Evolutionary conservation across 2,888 invertebrate species (phyloP).

Genomic region (Pterostichus niger): DNA sequence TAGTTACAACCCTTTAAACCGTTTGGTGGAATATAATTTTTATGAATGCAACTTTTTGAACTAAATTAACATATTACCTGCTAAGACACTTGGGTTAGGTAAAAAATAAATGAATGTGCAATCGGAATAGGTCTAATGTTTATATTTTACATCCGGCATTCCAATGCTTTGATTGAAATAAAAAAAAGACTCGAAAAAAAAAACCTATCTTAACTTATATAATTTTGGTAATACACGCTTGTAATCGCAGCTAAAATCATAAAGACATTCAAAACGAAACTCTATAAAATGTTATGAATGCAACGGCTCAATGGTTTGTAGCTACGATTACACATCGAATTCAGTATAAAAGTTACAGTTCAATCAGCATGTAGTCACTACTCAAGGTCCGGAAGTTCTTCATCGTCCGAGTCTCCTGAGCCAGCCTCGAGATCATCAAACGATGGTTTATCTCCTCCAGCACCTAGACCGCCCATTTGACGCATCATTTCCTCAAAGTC

Average conservation of each 20-base stretch:
- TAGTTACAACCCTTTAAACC: constrained; percentile 36
- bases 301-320: constrained; percentile 58
- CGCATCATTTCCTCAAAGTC: constrained; percentile 87
- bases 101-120: constrained; percentile 51
- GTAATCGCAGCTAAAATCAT: constrained; percentile 64
- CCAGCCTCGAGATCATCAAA: constrained; percentile 83
- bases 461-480: constrained; percentile 84
- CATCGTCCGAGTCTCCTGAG: constrained; percentile 88
- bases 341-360: constrained; percentile 64
- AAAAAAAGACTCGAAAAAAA: constrained; percentile 56
- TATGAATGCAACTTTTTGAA: constrained; percentile 15
- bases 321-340: constrained; percentile 60
- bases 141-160: constrained; percentile 61
- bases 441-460: constrained; percentile 81
- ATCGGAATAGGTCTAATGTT: constrained; percentile 48
- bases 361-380: constrained; percentile 72
- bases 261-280: constrained; percentile 61
- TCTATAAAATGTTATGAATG: constrained; percentile 57
- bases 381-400: constrained; percentile 88
- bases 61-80: constrained; percentile 18
- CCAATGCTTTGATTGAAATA: constrained; percentile 53
- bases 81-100: constrained; percentile 65
- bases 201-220: constrained; percentile 63
- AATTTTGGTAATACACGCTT: constrained; percentile 65
- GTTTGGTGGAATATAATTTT: constrained; percentile 20